Base-by-base conservation (phyloP, 2,888 invertebrate species). In the Drosophila fulvimacula region DNA sequence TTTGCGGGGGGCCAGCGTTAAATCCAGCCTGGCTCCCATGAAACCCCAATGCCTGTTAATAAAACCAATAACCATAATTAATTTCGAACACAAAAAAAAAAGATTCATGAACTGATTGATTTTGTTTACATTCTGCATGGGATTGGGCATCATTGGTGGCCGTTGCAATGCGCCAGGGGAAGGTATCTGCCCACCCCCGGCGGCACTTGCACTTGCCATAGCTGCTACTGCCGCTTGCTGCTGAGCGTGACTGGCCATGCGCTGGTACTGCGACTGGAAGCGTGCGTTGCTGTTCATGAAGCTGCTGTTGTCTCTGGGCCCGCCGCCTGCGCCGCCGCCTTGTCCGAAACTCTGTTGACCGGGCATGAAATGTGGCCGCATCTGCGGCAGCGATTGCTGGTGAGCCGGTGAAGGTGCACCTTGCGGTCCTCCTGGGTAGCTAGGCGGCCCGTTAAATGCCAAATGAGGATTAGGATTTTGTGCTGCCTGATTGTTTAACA, bases 211-310 rank as follows among this genome's bases (percentile, higher is more conserved):
- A 80, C 93, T 92, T 15, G 93, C 93, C 90, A 90, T 90, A 24
- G 90, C 90, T 39, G 91, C 91, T 17, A 82, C 91, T 7, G 90
- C 91, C 42, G 91, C 91, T 17, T 95, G 95, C 91, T 95, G 95
- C 73, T 94, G 94, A 1, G 94, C 95, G 92, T 95, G 95, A 74
- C 84, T 92, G 13, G 94, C 90, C 91, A 92, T 90, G 73, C 93
- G 91, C 82, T 92, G 92, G 79, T 91, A 92, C 36, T 83, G 83
- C 73, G 89, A 90, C 71, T 92, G 92, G 64, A 92, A 92, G 67
- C 92, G 90, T 30, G 92, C 92, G 55, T 76, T 90, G 84, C 92
- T 93, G 74, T 91, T 93, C 87, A 93, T 91, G 68, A 93, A 94
- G 88, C 92, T 92, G 76, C 91, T 93, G 82, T 90, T 91, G 87